Evolutionary conservation across 1,140 invertebrate genomes (phyloP).

Genomic region (Paraescarpia echinospica): DNA sequence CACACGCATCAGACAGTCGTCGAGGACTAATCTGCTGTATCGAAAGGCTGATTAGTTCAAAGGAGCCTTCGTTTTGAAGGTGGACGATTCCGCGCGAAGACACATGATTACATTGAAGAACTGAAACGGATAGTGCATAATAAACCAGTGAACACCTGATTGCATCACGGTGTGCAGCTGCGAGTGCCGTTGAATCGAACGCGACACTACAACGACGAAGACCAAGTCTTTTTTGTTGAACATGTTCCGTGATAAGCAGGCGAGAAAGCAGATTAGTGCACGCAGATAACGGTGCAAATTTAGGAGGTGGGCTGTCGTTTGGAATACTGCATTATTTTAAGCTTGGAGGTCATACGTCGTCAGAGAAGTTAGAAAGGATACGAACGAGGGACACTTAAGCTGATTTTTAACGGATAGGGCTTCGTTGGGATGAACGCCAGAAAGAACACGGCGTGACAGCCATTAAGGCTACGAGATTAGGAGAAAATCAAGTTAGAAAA

Average conservation of each 20-base stretch:
- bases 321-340: neutral
- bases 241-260: neutral
- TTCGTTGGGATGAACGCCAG: too few relatives aligned
- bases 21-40: neutral
- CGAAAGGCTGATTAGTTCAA: neutral
- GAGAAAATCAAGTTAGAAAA: too few relatives aligned
- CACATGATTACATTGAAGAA: neutral
- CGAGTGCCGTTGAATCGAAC: neutral
- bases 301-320: neutral
- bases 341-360: too few relatives aligned
- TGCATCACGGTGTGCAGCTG: neutral
- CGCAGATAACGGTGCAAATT: neutral
- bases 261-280: neutral
- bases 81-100: neutral
- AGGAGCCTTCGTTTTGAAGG: neutral
- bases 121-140: neutral
- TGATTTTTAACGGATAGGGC: too few relatives aligned
- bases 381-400: too few relatives aligned
- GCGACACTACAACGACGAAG: neutral
- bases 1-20: neutral
- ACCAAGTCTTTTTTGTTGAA: neutral
- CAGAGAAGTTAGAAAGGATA: too few relatives aligned
- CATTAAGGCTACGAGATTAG: too few relatives aligned
- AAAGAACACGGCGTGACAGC: too few relatives aligned
- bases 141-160: neutral